Evolutionary conservation across 2,797 vertebrate species (phyloP), one percentile per base, ranked within the genome.

Genomic region (Spondyliosoma cantharus): DNA sequence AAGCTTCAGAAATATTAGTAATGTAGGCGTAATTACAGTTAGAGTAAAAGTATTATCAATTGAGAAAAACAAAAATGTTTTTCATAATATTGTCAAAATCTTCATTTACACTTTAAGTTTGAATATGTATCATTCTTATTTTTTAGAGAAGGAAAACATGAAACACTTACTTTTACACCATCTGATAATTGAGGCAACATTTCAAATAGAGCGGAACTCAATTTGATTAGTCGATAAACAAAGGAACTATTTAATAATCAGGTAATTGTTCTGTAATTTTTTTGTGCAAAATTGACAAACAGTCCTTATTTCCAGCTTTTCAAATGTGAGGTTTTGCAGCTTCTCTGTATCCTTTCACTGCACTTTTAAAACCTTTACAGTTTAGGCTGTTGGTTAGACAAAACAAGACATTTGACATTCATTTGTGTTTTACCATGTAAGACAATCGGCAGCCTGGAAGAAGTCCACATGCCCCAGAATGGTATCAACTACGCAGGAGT

Each of bases 401-500:
- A 45, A 25, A 13, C 0, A 20, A 53, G 27, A 24, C 20, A 20
- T 25, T 29, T 50, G 22, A 43, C 2, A 5, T 67, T 11, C 29
- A 20, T 25, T 27, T 77, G 0, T 62, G 8, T 74, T 65, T 27
- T n/a, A 22, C 20, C 7, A 15, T 58, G 1, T 22, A 22, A 99
- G 98, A 68, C 96, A 86, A 96, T 99, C 4, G 97, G 98, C 32
- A 98, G 97, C 66, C 91, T 99, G 82, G 96, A 98, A 92, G 98
- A 99, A 83, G 95, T 99, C 52, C 96, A 99, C 87, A 96, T 99
- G 97, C 98, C 98, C 1, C 98, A 99, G 92, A 99, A 99, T 17
- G 98, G 98, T 29, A 98, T 99, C 88, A 98, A 96, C 88, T 94
- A 97, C 66, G 85, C 93, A 0, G 98, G 98, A 1, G 95, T 99